Conservation (phyloP, 2,888 invertebrate genomes). For the Sisyra terminalis region DNA sequence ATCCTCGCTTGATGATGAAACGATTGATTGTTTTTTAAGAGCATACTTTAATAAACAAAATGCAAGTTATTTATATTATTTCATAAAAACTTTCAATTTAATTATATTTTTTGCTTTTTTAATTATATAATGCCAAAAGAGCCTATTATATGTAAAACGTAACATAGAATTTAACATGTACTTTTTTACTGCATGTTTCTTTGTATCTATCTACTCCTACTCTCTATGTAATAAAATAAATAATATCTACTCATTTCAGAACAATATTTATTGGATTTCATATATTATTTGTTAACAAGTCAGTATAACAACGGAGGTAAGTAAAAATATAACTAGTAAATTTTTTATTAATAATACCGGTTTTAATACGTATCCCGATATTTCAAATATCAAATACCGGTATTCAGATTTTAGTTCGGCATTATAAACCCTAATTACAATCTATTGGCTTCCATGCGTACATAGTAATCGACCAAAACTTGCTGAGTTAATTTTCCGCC, state of each 20-base stretch:
- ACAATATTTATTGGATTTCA: slow-evolving; percentile 8
- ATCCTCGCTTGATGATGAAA: slow-evolving; percentile 10
- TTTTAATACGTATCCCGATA: slow-evolving; percentile 9
- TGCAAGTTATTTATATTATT: slow-evolving; percentile 10
- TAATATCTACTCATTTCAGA: slow-evolving; percentile 6
- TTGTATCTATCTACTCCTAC: slow-evolving; percentile 7
- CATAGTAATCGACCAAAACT: no score
- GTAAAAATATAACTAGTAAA: slow-evolving; percentile 8
- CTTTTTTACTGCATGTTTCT: slow-evolving; percentile 4
- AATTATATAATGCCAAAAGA: slow-evolving; percentile 10
- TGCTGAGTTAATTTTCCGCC: no score
- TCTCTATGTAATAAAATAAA: slow-evolving; percentile 7
- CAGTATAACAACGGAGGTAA: slow-evolving; percentile 8
- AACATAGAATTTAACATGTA: slow-evolving; percentile 7
- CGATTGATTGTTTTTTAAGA: slow-evolving; percentile 9
- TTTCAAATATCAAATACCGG: slow-evolving; percentile 9
- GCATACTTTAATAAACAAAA: slow-evolving; percentile 10
- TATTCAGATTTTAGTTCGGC: slow-evolving; percentile 9
- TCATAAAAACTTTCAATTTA: slow-evolving; percentile 9
- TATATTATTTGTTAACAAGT: slow-evolving; percentile 9
- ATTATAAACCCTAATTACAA: slow-evolving; percentile 9
- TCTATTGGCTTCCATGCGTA: no score
- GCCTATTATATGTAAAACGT: slow-evolving; percentile 6
- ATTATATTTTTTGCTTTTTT: slow-evolving; percentile 11
- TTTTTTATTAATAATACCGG: slow-evolving; percentile 9